Percentiles rank a stretch among this genome's conserved stretches.
Evolutionary conservation across 2,113 vertebrate genomes (phyloP).

Genomic region (Thymallus thymallus): DNA sequence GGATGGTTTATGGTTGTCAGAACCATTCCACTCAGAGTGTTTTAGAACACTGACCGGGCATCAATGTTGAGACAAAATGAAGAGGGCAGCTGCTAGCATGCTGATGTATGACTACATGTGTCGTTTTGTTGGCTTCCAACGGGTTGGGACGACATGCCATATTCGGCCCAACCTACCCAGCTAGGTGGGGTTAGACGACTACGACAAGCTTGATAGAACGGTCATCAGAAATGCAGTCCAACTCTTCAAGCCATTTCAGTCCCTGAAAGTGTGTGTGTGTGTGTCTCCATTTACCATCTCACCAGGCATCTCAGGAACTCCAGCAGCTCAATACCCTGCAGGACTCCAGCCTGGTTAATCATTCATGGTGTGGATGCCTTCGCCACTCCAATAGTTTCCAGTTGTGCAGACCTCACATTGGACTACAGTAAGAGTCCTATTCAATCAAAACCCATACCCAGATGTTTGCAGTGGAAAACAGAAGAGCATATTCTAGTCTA

Average conservation of each 20-base stretch:
- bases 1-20: constrained; percentile 42
- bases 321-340: constrained; percentile 1
- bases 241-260: not conserved
- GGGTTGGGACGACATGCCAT: not conserved
- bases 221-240: not conserved
- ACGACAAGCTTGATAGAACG: not conserved
- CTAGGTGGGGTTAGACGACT: not conserved
- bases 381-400: not conserved
- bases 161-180: not conserved
- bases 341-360: constrained; percentile 2
- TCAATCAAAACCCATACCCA: not conserved
- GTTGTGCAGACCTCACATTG: not conserved
- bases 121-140: not conserved
- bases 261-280: too few species aligned
- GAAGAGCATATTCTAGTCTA: not conserved
- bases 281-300: not conserved
- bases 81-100: not conserved
- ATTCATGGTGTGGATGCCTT: not conserved
- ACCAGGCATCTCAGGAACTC: not conserved
- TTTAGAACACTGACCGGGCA: not conserved
- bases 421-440: not conserved
- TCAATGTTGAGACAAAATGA: not conserved
- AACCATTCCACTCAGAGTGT: constrained; percentile 17
- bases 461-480: not conserved
- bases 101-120: not conserved